Evolutionary conservation across 2,797 vertebrate genomes (phyloP).

Genomic region (Sitta carolinensis): DNA sequence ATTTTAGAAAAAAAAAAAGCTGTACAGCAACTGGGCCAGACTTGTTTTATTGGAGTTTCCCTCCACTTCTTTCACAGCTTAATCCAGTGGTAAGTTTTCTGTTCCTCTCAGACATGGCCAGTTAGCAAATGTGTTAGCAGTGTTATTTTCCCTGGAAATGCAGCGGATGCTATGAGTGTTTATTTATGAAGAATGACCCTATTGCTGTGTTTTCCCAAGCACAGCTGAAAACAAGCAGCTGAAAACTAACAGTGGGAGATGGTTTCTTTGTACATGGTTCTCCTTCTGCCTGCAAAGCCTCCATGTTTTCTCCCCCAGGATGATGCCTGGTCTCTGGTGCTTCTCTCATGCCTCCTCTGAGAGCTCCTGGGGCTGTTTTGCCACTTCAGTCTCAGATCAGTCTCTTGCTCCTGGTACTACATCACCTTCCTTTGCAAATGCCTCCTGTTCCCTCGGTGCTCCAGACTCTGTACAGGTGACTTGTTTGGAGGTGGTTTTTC

Average conservation of each 20-base stretch:
- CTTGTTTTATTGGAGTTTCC: background rate
- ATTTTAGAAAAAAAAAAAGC: background rate
- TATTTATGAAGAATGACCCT: background rate
- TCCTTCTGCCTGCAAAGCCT: background rate
- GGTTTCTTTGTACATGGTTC: background rate
- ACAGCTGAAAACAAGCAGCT: slow-evolving; percentile 9
- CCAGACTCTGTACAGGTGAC: background rate
- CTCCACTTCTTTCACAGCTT: background rate
- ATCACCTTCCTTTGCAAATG: background rate
- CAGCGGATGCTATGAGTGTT: background rate
- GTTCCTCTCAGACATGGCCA: background rate
- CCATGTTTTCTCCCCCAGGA: background rate
- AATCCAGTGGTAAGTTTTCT: background rate
- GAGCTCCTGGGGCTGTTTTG: background rate
- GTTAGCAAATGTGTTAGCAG: background rate
- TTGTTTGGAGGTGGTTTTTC: background rate
- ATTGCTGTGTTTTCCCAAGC: background rate
- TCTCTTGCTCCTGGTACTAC: background rate
- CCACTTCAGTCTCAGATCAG: background rate
- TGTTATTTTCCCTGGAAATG: background rate
- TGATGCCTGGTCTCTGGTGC: background rate
- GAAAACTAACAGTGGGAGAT: background rate
- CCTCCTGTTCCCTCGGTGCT: background rate
- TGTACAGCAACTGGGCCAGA: background rate
- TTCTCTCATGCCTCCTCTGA: background rate